These are phyloP conservation scores for Villa cingulata DNA, from an alignment of 2,888 invertebrate genomes.

Conservation along the genomic window DNA sequence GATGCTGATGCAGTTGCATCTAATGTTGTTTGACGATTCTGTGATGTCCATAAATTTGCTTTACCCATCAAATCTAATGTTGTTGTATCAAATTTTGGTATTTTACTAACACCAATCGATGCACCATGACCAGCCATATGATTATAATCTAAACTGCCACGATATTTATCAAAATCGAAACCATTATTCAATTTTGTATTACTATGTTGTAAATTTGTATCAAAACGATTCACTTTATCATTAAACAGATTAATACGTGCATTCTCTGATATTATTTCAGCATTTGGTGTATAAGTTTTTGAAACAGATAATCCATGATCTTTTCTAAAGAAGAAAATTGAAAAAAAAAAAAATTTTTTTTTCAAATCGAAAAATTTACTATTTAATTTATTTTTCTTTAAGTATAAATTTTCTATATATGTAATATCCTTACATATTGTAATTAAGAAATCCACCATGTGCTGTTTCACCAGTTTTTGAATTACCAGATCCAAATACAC, in stretches of 20 bases:
- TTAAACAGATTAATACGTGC: constrained; percentile 21
- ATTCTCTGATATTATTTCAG: constrained; percentile 17
- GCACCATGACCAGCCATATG: constrained; percentile 21
- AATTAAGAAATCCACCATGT: constrained; percentile 2
- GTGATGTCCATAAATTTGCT: constrained; percentile 23
- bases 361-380: neutral
- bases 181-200: constrained; percentile 19
- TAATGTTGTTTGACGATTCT: constrained; percentile 20
- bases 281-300: constrained; percentile 19
- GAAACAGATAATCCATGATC: constrained; percentile 21
- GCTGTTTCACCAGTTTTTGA: neutral
- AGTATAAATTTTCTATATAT: too few relatives aligned
- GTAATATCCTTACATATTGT: constrained; percentile 6
- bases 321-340: constrained; percentile 16
- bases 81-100: constrained; percentile 23
- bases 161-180: constrained; percentile 21
- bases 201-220: constrained; percentile 22
- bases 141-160: constrained; percentile 21
- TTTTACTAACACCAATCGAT: constrained; percentile 18
- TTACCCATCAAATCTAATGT: constrained; percentile 18
- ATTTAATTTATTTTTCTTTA: too few relatives aligned
- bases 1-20: constrained; percentile 22
- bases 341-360: neutral
- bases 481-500: constrained; percentile 5
- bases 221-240: constrained; percentile 15